phyloP scores from a whole-genome alignment of 35 echinoderm and acorn worm species.

The Heliocidaris tuberculata region DNA sequence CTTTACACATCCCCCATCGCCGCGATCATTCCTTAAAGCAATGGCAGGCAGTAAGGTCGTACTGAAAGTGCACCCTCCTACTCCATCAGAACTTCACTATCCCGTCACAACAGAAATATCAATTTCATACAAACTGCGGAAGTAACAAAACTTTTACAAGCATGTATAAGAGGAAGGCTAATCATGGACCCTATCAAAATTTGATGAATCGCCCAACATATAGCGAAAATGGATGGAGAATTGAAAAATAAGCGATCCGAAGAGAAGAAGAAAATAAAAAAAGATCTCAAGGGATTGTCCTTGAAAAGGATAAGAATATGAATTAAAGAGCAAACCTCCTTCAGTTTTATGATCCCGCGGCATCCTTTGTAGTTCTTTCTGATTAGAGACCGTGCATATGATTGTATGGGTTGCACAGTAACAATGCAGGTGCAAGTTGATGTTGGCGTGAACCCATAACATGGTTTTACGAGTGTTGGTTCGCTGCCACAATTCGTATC shows the following conservation, averaged over 20 bases:
- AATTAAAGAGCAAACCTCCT: conserved; percentile 7
- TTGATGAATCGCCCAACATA: neutral
- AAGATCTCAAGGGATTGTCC: neutral
- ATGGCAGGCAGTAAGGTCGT: no score
- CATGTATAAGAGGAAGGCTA: neutral
- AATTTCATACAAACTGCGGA: conserved; percentile 10
- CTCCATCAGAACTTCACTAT: neutral
- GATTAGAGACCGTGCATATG: neutral
- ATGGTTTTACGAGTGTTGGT: conserved; percentile 29
- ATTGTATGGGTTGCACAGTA: neutral
- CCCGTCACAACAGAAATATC: neutral
- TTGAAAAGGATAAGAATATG: neutral
- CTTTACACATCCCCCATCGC: no score
- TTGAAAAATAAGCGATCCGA: neutral
- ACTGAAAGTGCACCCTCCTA: neutral
- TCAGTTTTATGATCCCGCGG: neutral
- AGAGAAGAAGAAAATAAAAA: neutral
- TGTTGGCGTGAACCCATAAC: neutral
- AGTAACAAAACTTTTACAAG: conserved; percentile 9
- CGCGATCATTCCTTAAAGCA: no score
- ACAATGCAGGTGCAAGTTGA: conserved; percentile 16
- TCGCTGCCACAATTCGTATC: conserved; percentile 25
- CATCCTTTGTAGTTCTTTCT: neutral
- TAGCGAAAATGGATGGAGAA: neutral
- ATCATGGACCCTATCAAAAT: neutral